Evolutionary conservation across 2,888 invertebrate species (phyloP).

Genomic region (Spatulosminthurus flaviceps): DNA sequence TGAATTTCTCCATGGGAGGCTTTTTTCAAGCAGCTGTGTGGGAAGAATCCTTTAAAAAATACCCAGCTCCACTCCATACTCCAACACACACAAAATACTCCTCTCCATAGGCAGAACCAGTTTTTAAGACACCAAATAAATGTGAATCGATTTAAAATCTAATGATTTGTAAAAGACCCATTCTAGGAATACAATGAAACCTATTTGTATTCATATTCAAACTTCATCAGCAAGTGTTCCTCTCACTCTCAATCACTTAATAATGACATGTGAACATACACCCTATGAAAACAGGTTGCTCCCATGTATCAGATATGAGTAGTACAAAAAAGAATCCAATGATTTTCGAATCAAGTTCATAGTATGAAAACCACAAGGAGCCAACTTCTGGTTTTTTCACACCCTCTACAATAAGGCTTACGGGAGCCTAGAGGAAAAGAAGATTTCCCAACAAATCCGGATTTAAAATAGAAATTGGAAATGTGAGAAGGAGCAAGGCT

Average conservation of each 20-base stretch:
- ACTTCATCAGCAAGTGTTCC: conserved; percentile 37
- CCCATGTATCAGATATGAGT: background rate
- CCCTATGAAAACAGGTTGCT: background rate
- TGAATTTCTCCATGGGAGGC: conserved; percentile 9
- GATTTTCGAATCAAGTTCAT: background rate
- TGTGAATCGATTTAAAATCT: background rate
- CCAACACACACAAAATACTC: background rate
- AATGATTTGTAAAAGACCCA: conserved; percentile 6
- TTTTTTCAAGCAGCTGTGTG: background rate
- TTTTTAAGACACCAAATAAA: conserved; percentile 7
- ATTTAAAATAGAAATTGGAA: conserved; percentile 44
- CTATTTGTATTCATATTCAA: conserved; percentile 28
- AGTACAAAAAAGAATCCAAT: background rate
- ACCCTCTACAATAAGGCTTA: background rate
- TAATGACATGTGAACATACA: background rate
- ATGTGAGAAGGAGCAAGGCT: conserved; percentile 22
- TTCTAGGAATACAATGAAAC: conserved; percentile 16
- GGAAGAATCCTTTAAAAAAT: background rate
- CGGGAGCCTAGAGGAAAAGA: background rate
- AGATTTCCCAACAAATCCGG: conserved; percentile 27
- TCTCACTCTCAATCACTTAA: conserved; percentile 1
- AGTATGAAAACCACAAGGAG: conserved; percentile 9
- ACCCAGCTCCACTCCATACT: background rate
- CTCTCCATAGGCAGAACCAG: background rate
- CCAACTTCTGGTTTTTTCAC: background rate